A percentile compares a stretch with the other conserved stretches of the same genome.
Evolutionary conservation across 2,113 vertebrate species (phyloP).

Genomic region (Sinocyclocheilus maitianheensis): DNA sequence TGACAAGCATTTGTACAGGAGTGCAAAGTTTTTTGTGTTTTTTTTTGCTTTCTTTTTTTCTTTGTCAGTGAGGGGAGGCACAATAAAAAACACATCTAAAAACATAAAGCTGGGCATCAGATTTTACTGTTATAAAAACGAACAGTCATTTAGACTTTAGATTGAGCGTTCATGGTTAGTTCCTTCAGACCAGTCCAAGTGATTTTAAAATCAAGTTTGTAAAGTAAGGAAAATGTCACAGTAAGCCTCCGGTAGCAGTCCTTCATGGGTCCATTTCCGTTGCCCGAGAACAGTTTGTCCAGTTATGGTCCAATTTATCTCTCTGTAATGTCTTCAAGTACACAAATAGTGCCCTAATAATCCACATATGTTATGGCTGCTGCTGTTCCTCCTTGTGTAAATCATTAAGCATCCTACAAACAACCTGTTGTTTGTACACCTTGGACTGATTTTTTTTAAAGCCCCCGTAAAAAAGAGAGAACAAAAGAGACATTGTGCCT

Average conservation of each 20-base stretch:
- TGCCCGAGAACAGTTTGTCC: conserved; percentile 24
- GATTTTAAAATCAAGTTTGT: conserved; percentile 37
- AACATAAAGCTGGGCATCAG: background rate
- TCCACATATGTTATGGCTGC: conserved; percentile 8
- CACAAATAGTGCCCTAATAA: conserved; percentile 37
- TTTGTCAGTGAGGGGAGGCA: too few relatives aligned
- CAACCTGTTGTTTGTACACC: background rate
- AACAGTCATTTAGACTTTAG: conserved; percentile 19
- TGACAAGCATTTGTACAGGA: conserved; percentile 41
- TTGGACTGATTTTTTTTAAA: background rate
- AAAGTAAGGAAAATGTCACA: conserved; percentile 63
- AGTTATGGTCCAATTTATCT: conserved; percentile 5
- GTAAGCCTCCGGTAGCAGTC: conserved; percentile 63
- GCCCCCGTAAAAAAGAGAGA: conserved; percentile 15
- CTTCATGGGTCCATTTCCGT: conserved; percentile 50
- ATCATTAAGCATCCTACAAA: conserved; percentile 22
- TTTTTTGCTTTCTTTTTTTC: too few relatives aligned
- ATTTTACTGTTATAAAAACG: conserved; percentile 32
- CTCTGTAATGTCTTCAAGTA: conserved; percentile 34
- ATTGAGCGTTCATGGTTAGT: conserved; percentile 38
- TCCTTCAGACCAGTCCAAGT: conserved; percentile 45
- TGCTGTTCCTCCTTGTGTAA: conserved; percentile 10
- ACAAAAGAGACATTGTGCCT: conserved; percentile 2
- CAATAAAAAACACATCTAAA: too few relatives aligned
- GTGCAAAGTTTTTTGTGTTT: background rate